Conservation (phyloP, 2,888 invertebrate species). For the Serrognathus titanus region DNA sequence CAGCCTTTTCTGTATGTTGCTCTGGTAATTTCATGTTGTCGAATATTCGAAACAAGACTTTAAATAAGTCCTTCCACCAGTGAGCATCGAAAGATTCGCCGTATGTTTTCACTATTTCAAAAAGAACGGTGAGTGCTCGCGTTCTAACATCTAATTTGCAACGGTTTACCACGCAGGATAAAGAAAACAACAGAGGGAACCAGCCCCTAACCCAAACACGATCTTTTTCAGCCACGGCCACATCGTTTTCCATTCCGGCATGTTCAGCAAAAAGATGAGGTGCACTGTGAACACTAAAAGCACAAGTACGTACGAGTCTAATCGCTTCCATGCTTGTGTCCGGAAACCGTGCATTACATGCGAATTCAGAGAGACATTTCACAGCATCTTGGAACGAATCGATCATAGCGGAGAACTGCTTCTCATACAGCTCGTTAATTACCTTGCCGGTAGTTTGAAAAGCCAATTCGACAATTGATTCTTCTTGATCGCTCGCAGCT, state of each 20-base stretch:
- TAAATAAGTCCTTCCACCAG: slow-evolving; percentile 99
- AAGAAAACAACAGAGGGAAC: slow-evolving; percentile 97
- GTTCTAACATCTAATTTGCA: slow-evolving; percentile 96
- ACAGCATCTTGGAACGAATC: slow-evolving; percentile 99
- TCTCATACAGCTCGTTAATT: slow-evolving; percentile 87
- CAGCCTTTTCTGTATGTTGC: slow-evolving; percentile 92
- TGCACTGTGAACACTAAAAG: slow-evolving; percentile 85
- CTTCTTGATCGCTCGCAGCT: slow-evolving; percentile 94
- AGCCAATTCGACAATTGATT: slow-evolving; percentile 91
- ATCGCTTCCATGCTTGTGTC: slow-evolving; percentile 99
- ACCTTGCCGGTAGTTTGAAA: slow-evolving; percentile 97
- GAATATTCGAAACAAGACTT: slow-evolving; percentile 88
- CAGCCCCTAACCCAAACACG: slow-evolving; percentile 98
- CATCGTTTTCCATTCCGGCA: slow-evolving; percentile 69
- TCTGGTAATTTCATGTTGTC: slow-evolving; percentile 99
- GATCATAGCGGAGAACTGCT: slow-evolving; percentile 91
- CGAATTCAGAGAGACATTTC: slow-evolving; percentile 98
- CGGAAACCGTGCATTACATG: slow-evolving; percentile 95
- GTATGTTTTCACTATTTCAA: slow-evolving; percentile 98
- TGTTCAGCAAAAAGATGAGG: slow-evolving; percentile 85
- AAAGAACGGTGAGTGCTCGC: slow-evolving; percentile 88
- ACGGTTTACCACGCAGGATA: slow-evolving; percentile 94
- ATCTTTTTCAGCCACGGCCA: slow-evolving; percentile 81
- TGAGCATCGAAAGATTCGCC: slow-evolving; percentile 90
- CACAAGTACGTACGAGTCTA: slow-evolving; percentile 86